Conservation (phyloP, 2,113 vertebrate genomes). For the Campylomormyrus numenius region DNA sequence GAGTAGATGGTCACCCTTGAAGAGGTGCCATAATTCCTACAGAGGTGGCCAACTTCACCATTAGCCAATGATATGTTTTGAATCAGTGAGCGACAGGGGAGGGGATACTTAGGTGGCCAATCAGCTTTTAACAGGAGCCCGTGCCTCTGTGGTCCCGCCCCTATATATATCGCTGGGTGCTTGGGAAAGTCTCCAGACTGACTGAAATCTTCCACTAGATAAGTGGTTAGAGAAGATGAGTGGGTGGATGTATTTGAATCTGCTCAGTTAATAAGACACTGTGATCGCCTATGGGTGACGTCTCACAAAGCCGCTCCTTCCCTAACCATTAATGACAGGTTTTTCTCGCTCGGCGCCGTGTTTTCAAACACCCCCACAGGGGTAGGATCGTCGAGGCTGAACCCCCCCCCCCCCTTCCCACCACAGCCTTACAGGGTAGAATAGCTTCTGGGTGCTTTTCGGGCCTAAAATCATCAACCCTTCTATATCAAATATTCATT, state of each 20-base stretch:
- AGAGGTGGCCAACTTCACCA: neutral
- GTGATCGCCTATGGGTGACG: neutral
- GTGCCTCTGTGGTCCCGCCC: neutral
- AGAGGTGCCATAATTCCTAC: neutral
- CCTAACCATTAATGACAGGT: neutral
- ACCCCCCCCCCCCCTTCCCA: no score
- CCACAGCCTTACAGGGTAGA: neutral
- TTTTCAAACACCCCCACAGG: neutral
- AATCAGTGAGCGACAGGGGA: neutral
- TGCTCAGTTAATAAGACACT: neutral
- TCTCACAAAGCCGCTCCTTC: neutral
- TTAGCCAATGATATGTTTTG: neutral
- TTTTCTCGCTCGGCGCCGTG: neutral
- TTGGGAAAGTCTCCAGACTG: neutral
- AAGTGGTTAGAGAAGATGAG: neutral
- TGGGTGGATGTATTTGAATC: neutral
- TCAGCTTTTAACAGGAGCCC: neutral
- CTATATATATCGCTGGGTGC: neutral
- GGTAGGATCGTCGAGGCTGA: neutral
- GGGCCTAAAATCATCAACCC: neutral
- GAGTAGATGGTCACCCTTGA: neutral
- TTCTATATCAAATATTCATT: neutral
- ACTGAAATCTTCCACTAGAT: neutral
- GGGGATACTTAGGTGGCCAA: neutral
- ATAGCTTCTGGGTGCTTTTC: neutral